phyloP scores from a whole-genome alignment of 53 echinoderm and acorn worm species.

The Astropecten irregularis region DNA sequence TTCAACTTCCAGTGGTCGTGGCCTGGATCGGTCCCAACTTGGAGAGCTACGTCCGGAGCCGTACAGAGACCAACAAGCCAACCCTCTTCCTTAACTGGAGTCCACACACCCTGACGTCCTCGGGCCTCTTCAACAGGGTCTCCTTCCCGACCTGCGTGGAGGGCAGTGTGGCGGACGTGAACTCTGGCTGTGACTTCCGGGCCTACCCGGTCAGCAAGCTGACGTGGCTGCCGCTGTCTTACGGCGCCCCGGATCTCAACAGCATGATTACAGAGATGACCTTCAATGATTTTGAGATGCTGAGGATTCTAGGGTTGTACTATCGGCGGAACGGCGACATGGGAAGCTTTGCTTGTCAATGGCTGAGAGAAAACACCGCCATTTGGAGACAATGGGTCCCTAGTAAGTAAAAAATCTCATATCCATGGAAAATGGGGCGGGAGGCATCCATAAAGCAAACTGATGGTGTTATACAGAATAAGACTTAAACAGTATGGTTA shows the following conservation, averaged over 20 bases:
- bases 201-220: constrained; percentile 75
- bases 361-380: constrained; percentile 64
- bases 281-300: constrained; percentile 62
- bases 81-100: constrained; percentile 80
- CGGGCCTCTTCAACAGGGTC: constrained; percentile 67
- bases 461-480: no score
- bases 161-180: background rate
- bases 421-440: no score
- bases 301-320: constrained; percentile 41
- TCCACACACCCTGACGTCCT: constrained; percentile 66
- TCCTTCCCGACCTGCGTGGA: constrained; percentile 86
- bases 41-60: constrained; percentile 50
- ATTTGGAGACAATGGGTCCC: constrained; percentile 79
- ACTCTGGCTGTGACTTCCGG: constrained; percentile 74
- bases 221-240: constrained; percentile 65
- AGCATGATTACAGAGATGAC: constrained; percentile 61
- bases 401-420: background rate
- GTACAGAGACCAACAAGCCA: constrained; percentile 53
- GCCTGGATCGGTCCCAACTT: constrained; percentile 91
- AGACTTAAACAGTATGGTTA: no score
- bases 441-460: no score
- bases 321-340: constrained; percentile 39
- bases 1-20: constrained; percentile 71
- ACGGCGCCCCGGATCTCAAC: constrained; percentile 62
- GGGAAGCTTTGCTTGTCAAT: constrained; percentile 69